Evolutionary conservation across 2,113 vertebrate species (phyloP).

Genomic region (Gambusia affinis): DNA sequence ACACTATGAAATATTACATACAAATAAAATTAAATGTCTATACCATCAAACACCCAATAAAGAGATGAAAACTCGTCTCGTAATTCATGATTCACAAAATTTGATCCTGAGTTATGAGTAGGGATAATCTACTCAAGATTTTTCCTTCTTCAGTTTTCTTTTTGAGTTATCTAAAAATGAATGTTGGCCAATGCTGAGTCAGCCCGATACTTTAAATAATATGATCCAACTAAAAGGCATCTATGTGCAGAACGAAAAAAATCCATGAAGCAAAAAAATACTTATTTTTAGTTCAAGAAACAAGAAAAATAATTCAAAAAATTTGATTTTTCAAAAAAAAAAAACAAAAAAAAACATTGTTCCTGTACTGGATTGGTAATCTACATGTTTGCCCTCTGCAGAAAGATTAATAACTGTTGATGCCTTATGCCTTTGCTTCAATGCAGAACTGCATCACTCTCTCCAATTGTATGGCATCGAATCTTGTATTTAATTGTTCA

Average conservation of each 20-base stretch:
- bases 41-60: not conserved
- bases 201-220: not conserved
- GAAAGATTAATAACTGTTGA: too few species aligned
- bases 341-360: too few species aligned
- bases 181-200: too few species aligned
- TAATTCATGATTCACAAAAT: not conserved
- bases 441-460: too few species aligned
- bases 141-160: not conserved
- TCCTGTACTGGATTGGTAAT: too few species aligned
- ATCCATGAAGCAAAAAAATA: too few species aligned
- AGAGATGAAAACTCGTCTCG: not conserved
- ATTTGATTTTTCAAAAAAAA: too few species aligned
- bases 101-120: not conserved
- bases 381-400: too few species aligned
- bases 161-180: not conserved
- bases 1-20: not conserved
- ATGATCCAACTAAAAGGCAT: not conserved
- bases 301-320: too few species aligned
- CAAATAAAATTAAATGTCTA: not conserved
- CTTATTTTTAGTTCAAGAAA: too few species aligned
- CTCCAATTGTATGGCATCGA: not conserved
- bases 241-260: not conserved
- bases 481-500: not conserved
- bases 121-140: not conserved
- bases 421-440: not conserved